phyloP scores from a whole-genome alignment of 2,797 vertebrate species.

The Mionectes olivaceus region DNA sequence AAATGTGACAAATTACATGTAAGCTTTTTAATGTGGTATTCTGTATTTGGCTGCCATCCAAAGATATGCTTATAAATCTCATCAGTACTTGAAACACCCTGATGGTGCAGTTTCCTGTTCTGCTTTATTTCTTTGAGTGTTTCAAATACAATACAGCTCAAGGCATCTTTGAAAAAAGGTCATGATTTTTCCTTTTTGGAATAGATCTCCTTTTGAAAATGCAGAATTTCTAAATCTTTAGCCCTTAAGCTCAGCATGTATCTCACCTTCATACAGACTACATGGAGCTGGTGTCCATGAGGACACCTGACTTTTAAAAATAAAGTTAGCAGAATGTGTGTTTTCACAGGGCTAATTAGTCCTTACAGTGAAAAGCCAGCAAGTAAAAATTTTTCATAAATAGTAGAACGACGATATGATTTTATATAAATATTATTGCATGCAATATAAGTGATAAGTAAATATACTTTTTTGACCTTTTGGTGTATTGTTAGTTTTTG shows the following conservation, averaged over 20 bases:
- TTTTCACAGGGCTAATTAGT: neutral
- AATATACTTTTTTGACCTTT: neutral
- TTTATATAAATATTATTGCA: neutral
- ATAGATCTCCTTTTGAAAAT: neutral
- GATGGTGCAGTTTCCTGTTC: neutral
- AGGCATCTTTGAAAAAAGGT: neutral
- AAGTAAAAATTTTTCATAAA: neutral
- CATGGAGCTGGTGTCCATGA: neutral
- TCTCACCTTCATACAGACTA: neutral
- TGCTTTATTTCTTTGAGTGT: neutral
- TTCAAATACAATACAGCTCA: neutral
- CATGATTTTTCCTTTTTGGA: neutral
- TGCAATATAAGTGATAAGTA: neutral
- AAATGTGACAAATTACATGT: neutral
- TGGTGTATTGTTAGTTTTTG: neutral
- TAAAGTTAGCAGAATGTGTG: neutral
- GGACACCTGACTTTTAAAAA: neutral
- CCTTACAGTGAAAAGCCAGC: neutral
- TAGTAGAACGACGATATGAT: neutral
- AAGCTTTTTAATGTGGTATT: neutral
- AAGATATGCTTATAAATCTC: neutral
- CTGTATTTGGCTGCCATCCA: neutral
- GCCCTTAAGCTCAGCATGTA: neutral
- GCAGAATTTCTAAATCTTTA: neutral
- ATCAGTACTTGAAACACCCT: neutral